These are phyloP conservation scores for Capitella teleta DNA, from an alignment of 1,140 invertebrate species.

Conservation along the genomic window DNA sequence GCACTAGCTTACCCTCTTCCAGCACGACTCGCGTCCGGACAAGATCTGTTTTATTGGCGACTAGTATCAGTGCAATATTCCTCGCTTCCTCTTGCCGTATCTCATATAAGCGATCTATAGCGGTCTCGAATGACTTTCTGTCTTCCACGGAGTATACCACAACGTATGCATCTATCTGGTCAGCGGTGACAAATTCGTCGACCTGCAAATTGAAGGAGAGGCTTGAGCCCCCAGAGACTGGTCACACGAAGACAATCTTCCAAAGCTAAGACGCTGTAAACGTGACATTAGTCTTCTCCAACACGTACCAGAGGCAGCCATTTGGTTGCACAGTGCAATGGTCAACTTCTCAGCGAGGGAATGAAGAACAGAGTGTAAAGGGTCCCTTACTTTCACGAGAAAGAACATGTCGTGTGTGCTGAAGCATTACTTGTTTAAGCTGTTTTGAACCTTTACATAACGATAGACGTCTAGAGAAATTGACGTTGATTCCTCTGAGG, in stretches of 20 bases:
- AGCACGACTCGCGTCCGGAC: conserved; percentile 72
- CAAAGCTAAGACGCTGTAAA: neutral
- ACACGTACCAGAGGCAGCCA: no score
- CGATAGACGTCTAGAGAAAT: no score
- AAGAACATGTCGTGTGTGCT: no score
- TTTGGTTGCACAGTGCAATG: no score
- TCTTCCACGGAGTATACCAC: conserved; percentile 84
- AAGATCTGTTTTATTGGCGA: conserved; percentile 90
- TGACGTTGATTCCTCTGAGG: no score
- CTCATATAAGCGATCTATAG: conserved; percentile 20
- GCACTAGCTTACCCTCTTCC: conserved; percentile 75
- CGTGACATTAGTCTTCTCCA: neutral
- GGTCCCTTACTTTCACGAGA: no score
- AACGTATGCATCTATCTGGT: conserved; percentile 67
- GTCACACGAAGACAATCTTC: no score
- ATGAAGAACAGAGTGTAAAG: no score
- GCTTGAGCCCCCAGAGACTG: no score
- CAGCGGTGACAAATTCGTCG: neutral
- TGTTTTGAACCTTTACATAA: no score
- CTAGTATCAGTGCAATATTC: conserved; percentile 68
- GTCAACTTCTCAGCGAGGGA: no score
- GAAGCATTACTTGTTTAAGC: no score
- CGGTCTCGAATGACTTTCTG: conserved; percentile 48
- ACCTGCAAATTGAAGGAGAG: neutral
- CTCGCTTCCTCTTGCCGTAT: conserved; percentile 16